Evolutionary conservation across 1,140 invertebrate genomes (phyloP).

Genomic region (Aplysia californica): DNA sequence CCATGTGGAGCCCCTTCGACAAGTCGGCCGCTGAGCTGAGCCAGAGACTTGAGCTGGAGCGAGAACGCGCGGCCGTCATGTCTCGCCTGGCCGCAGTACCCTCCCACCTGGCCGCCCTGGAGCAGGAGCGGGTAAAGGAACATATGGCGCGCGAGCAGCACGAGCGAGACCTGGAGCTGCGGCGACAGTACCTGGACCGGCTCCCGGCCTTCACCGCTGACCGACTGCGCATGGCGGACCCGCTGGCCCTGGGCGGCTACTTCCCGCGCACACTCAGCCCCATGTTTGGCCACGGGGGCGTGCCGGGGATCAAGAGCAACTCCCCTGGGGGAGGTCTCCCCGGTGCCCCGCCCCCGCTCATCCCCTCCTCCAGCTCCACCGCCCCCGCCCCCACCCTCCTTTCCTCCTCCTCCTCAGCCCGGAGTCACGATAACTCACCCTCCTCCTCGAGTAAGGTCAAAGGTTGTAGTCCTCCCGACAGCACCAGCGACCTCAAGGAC

Average conservation of each 20-base stretch:
- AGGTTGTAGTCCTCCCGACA: conserved; percentile 46
- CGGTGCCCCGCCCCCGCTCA: conserved; percentile 34
- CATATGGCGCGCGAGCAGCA: conserved; percentile 45
- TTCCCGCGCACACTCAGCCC: conserved; percentile 49
- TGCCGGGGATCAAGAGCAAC: conserved; percentile 36
- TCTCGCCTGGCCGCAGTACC: conserved; percentile 28
- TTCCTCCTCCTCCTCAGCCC: conserved; percentile 6
- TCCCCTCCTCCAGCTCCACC: conserved; percentile 39
- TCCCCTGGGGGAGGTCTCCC: conserved; percentile 35
- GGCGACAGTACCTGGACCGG: conserved; percentile 41
- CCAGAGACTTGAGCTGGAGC: conserved; percentile 46
- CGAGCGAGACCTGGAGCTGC: conserved; percentile 31
- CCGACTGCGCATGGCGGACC: conserved; percentile 37
- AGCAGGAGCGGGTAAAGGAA: conserved; percentile 49
- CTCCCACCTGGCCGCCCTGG: conserved; percentile 35
- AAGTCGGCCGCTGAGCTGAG: conserved; percentile 38
- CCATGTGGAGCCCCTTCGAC: conserved; percentile 53
- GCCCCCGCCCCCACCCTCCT: conserved; percentile 19
- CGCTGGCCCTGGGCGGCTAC: conserved; percentile 26
- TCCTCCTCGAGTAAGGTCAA: conserved; percentile 48
- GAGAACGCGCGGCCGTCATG: conserved; percentile 41
- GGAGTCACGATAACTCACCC: conserved; percentile 53
- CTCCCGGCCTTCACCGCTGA: conserved; percentile 46
- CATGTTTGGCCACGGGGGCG: conserved; percentile 38
- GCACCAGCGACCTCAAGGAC: conserved; percentile 45